Conservation (phyloP, 2,888 invertebrate species). For the Diadegma fenestrale region DNA sequence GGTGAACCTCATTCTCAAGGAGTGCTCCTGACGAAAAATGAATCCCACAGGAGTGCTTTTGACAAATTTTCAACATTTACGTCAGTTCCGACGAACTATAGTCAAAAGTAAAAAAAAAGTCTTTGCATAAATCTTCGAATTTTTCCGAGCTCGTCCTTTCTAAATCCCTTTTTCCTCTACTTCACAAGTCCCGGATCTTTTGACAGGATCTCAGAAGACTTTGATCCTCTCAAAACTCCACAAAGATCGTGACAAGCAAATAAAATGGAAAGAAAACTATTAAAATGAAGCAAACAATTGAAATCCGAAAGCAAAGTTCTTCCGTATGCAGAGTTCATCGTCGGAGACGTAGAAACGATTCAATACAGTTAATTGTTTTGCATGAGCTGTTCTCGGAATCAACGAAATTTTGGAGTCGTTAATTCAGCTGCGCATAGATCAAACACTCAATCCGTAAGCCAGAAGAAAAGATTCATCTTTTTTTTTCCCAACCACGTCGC, state of each 20-base stretch:
- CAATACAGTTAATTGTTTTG: not conserved
- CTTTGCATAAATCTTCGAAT: not conserved
- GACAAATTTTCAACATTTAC: not conserved
- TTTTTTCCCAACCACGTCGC: not conserved
- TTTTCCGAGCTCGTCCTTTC: not conserved
- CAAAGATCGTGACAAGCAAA: not conserved
- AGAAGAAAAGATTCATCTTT: not conserved
- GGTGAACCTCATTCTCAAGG: not conserved
- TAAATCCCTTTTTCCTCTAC: not conserved
- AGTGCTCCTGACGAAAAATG: not conserved
- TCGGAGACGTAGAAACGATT: not conserved
- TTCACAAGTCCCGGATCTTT: not conserved
- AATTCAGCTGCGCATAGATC: not conserved
- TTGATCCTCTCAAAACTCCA: not conserved
- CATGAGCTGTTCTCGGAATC: not conserved
- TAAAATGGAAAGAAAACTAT: not conserved
- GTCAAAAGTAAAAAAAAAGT: not conserved
- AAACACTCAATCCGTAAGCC: not conserved
- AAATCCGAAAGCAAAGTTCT: not conserved
- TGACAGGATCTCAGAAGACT: not conserved
- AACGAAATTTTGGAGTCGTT: not conserved
- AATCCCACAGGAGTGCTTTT: not conserved
- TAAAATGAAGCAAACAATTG: not conserved
- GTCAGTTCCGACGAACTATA: not conserved
- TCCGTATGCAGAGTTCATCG: not conserved